Evolutionary conservation across 1,140 invertebrate genomes (phyloP), one percentile per base, ranked within the genome.

Genomic region (Heliconius hewitsoni): DNA sequence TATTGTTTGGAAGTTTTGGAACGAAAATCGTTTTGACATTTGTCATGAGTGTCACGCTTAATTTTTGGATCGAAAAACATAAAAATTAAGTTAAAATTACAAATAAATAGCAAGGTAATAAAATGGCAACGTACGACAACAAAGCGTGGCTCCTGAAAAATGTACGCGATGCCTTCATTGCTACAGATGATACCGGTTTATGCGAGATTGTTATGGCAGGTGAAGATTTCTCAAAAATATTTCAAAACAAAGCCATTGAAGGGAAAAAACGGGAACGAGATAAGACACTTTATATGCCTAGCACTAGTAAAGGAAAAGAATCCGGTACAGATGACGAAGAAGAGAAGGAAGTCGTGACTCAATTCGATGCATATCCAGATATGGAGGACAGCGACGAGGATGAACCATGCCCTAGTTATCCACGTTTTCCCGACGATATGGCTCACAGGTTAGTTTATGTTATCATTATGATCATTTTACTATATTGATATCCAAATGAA

Each of bases 81-180:
- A 42, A 50, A 82, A 80, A 57, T 77, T 52, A 52, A 80, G 46
- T 82, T 74, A 73, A 79, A 77, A 74, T 75, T 46, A 70, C 52
- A 76, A 73, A 83, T 76, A 79, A 60, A 60, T 57, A 76, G 71
- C 66, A 39, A 72, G 18, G 3, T 39, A 72, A 82, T 70, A 72
- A 37, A 37, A 99, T 99, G 98, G 98, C 98, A 82, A 96, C 98
- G 74, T 98, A 98, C 91, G 98, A 99, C 91, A 98, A 99, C 92
- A 97, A 97, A 94, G 97, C 97, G 81, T 99, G 98, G 97, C 95
- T 99, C 42, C 95, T 99, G 74, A 98, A 98, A 72, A 98, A 99
- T 92, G 98, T 99, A 79, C 95, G 98, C 77, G 98, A 99, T 91
- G 98, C 98, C 27, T 99, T 98, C 93, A 98, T 99, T 86, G 98